phyloP scores from a whole-genome alignment of 2,113 vertebrate genomes.

The Suricata suricatta region DNA sequence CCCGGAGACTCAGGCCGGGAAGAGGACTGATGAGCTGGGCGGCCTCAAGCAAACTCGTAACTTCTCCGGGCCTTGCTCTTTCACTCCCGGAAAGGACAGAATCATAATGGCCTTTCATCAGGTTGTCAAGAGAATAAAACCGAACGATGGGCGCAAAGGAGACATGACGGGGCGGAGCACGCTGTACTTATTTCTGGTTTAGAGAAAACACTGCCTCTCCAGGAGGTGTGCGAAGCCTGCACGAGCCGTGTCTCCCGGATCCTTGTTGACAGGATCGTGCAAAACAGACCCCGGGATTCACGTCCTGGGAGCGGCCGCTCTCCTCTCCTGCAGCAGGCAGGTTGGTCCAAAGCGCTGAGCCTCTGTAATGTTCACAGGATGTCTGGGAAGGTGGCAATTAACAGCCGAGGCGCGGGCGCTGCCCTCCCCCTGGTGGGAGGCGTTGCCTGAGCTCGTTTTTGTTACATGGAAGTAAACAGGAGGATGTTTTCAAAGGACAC shows the following conservation, averaged over 20 bases:
- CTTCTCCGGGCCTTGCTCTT: not conserved
- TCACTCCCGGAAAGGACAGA: not conserved
- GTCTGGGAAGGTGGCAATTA: constrained; percentile 24
- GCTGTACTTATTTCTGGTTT: not conserved
- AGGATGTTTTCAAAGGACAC: constrained; percentile 65
- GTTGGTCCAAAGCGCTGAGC: not conserved
- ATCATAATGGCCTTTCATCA: not conserved
- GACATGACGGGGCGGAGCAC: no score
- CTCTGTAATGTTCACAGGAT: not conserved
- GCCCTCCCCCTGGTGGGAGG: not conserved
- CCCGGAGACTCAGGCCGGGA: not conserved
- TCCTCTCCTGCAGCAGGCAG: not conserved
- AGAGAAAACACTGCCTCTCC: not conserved
- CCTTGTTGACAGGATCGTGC: fast-evolving
- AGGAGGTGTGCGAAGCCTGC: fast-evolving
- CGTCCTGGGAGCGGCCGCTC: no score
- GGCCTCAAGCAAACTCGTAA: no score
- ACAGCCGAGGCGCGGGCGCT: not conserved
- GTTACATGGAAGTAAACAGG: constrained; percentile 58
- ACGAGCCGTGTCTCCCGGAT: not conserved
- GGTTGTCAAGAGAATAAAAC: not conserved
- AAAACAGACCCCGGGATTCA: not conserved
- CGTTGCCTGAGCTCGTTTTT: constrained; percentile 59
- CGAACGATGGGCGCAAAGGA: not conserved
- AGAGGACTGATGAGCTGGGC: fast-evolving